Evolutionary conservation across 2,113 vertebrate genomes (phyloP), one percentile per base, ranked within the genome.

Genomic region (Dasyurus viverrinus): DNA sequence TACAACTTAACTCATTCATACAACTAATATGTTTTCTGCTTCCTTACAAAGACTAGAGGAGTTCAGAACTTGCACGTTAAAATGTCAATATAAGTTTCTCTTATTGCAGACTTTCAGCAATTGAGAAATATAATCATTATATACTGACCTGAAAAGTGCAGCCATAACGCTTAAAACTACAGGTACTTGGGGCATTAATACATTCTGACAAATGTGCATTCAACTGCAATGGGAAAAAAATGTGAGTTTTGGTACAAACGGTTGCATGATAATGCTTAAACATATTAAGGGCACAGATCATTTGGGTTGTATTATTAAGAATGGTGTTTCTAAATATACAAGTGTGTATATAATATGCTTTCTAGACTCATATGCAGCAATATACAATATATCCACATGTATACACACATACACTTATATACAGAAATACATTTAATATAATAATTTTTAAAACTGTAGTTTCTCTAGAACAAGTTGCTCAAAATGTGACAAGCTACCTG

Each of bases 111-210:
- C 95, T 96, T 98, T 98, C 96, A 98, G 98, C 92, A 97, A 98
- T 94, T 94, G 97, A 98, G 98, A 98, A 99, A 98, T 97, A 98
- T 96, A 98, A 98, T 98, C 96, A 98, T 98, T 54, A 98, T 98
- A 99, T 99, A 99, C 98, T 99, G 98, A 99, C 99, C 99, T 99
- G 99, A 98, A 99, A 99, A 98, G 98, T 98, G 98, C 99, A 99
- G 98, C 99, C 99, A 96, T 99, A 99, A 98, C 99, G 99, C 97
- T 99, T 99, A 98, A 99, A 99, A 98, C 99, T 99, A 98, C 99
- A 99, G 98, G 98, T 99, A 98, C 99, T 99, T 98, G 99, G 99
- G 98, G 99, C 99, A 99, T 99, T 99, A 98, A 99, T 99, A 99
- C 99, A 99, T 98, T 99, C 99, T 92, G 98, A 99, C 98, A 99